These are phyloP conservation scores for Phrixothrix hirtus DNA, from an alignment of 2,888 invertebrate genomes.

Conservation along the genomic window DNA sequence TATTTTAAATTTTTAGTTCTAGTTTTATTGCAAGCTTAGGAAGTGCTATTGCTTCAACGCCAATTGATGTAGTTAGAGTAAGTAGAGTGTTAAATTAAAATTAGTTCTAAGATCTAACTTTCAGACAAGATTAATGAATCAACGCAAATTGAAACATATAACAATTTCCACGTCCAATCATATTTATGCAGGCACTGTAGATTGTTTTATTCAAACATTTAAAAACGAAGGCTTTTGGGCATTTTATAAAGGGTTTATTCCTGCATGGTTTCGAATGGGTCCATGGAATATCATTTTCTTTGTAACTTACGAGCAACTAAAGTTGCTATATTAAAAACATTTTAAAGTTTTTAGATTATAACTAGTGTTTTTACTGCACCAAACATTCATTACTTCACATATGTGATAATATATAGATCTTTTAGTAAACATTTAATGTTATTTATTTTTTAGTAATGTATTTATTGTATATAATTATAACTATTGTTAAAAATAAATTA, in stretches of 20 bases:
- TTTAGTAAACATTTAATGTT: slow-evolving; percentile 10
- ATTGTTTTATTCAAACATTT: slow-evolving; percentile 72
- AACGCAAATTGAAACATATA: slow-evolving; percentile 63
- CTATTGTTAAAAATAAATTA: slow-evolving; percentile 19
- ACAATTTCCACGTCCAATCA: slow-evolving; percentile 59
- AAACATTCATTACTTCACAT: slow-evolving; percentile 5
- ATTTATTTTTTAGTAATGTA: slow-evolving; percentile 18
- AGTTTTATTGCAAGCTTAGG: slow-evolving; percentile 90
- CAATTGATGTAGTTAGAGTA: slow-evolving; percentile 91
- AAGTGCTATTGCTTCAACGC: slow-evolving; percentile 91
- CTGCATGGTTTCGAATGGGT: slow-evolving; percentile 94
- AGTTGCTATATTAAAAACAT: slow-evolving; percentile 73
- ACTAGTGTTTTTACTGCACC: not conserved
- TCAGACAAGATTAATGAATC: slow-evolving; percentile 94
- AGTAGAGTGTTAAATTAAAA: slow-evolving; percentile 45
- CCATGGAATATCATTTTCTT: slow-evolving; percentile 98
- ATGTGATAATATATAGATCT: slow-evolving; percentile 14
- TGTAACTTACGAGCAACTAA: slow-evolving; percentile 89
- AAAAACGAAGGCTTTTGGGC: slow-evolving; percentile 84
- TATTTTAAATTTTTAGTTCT: slow-evolving; percentile 77
- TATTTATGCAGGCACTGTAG: slow-evolving; percentile 81
- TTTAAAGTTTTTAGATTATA: no score
- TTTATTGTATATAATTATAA: slow-evolving; percentile 18
- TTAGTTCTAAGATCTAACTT: slow-evolving; percentile 43
- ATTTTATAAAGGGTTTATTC: slow-evolving; percentile 92